These are phyloP conservation scores for Euplagia quadripunctaria DNA, from an alignment of 2,888 invertebrate species.

Conservation along the genomic window DNA sequence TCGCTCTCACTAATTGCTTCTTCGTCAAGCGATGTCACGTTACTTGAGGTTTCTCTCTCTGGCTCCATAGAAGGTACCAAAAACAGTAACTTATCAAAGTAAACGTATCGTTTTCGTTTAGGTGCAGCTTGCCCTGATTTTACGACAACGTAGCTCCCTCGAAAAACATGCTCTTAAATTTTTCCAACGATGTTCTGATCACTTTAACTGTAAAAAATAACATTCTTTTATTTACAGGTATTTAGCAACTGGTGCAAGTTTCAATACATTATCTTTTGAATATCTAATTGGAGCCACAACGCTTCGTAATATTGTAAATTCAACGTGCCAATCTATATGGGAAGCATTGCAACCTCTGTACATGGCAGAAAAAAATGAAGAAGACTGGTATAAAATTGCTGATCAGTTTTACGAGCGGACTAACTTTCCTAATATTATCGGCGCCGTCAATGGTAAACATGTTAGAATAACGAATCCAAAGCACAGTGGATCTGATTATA, in stretches of 20 bases:
- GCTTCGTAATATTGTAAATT: conserved; percentile 25
- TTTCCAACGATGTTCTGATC: conserved; percentile 18
- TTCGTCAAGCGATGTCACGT: conserved; percentile 23
- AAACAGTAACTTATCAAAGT: conserved; percentile 26
- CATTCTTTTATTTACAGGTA: conserved; percentile 30
- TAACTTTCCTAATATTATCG: too few relatives aligned
- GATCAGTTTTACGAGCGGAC: too few relatives aligned
- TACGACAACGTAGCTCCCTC: conserved; percentile 15
- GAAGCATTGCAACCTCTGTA: too few relatives aligned
- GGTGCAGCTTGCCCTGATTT: conserved; percentile 29
- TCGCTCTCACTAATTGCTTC: conserved; percentile 21
- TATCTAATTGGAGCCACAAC: conserved; percentile 31
- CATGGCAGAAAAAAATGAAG: too few relatives aligned
- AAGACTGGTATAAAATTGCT: too few relatives aligned
- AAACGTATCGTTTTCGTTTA: conserved; percentile 24
- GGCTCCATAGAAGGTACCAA: conserved; percentile 24
- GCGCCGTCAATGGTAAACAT: too few relatives aligned
- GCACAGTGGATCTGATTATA: too few relatives aligned
- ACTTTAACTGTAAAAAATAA: conserved; percentile 19
- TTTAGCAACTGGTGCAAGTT: conserved; percentile 34
- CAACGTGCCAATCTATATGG: conserved; percentile 29
- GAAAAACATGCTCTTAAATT: conserved; percentile 7
- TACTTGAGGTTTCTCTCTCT: conserved; percentile 27
- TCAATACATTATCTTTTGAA: conserved; percentile 31
- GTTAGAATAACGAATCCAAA: too few relatives aligned